Base-by-base conservation (phyloP, 2,113 vertebrate genomes). In the Himantopus leucocephalus region DNA sequence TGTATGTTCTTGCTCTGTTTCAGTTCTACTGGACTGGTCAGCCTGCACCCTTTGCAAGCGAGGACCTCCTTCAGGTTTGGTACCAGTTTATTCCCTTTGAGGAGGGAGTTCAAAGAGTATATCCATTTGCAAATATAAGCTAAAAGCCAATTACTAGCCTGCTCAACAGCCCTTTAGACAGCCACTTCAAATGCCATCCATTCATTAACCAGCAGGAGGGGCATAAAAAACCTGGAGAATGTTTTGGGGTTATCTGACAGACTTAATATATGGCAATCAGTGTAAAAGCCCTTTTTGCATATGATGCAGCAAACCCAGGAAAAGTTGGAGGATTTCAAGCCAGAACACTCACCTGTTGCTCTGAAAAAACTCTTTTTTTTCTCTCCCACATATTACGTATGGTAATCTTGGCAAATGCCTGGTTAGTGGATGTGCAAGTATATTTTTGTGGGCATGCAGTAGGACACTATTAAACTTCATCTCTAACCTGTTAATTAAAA, bases 341-440 rank as follows among this genome's bases (percentile, higher is more conserved):
- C 11, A 77, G 55, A 85, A 62, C 26, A 58, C 22, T 55, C 23
- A 72, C 29, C 22, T 73, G 23, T 84, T 83, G 14, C 67, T 82
- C 34, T 1, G 50, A 92, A 85, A 75, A 29, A 39, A 39, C 5
- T 27, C 9, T 58, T 35, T 41, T 41, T 91, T 91, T 67, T 43
- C n/a, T 66, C 2, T 79, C 56, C 1, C 11, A 14, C 4, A 5
- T 52, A 39, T 64, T 68, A 62, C 5, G 35, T 67, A 30, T 5
- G 11, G 10, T 68, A 76, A 76, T 23, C 12, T 48, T 70, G 24
- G 24, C 27, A 92, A 86, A 73, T 32, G 9, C 2, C 43, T 84
- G 9, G 3, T 66, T 85, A 75, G 21, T 0, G 0, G n/a, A 74
- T 41, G 3, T 41, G 12, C 35, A 76, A 66, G 22, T 37, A 14